Conservation (phyloP, 2,797 vertebrate genomes). For the Hydrophis major region DNA sequence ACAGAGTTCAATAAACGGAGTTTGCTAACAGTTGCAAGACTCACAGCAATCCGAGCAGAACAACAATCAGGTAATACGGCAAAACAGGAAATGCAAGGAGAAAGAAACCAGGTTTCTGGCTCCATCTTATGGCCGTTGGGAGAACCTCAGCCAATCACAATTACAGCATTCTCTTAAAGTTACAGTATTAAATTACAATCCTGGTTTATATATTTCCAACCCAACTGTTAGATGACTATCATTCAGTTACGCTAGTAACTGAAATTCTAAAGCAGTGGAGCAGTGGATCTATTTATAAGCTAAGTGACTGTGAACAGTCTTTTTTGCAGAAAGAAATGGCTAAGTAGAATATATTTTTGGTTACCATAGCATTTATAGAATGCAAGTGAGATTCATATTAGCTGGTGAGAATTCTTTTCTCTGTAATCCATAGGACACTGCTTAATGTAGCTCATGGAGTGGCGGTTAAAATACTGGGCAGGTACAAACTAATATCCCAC, state of each 20-base stretch:
- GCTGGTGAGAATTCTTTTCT: background rate
- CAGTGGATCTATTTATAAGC: background rate
- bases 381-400: background rate
- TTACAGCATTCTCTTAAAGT: no score
- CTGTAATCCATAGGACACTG: slow-evolving; percentile 27
- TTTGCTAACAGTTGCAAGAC: no score
- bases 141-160: no score
- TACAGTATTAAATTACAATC: no score
- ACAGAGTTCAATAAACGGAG: no score
- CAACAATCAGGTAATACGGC: no score
- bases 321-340: background rate
- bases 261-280: background rate
- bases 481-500: background rate
- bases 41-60: no score
- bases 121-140: no score
- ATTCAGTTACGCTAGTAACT: background rate
- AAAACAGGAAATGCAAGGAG: no score
- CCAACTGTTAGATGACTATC: no score
- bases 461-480: background rate
- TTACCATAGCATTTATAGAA: background rate
- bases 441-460: background rate
- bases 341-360: background rate
- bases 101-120: no score
- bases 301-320: background rate
- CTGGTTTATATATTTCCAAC: no score